These are phyloP conservation scores for Lycopodina hypogea DNA, from an alignment of 37 sponge, comb jelly and placozoan species.

Conservation along the genomic window DNA sequence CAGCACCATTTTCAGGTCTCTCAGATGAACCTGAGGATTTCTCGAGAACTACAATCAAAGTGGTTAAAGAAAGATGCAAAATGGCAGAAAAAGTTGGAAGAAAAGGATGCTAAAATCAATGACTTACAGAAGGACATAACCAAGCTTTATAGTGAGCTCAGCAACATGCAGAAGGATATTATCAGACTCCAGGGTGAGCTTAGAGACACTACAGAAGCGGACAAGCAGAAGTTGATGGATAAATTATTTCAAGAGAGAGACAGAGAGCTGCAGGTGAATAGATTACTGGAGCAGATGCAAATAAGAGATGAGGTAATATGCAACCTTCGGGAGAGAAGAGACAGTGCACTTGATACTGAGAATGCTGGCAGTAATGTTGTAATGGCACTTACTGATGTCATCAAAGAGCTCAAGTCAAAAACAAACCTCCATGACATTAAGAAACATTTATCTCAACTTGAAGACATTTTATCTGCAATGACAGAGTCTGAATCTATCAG, in stretches of 20 bases:
- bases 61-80: neutral
- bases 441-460: neutral
- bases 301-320: neutral
- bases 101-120: conserved; percentile 1
- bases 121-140: too few species aligned
- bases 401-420: neutral
- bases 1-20: conserved; percentile 12
- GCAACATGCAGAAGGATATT: too few species aligned
- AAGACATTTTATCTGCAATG: neutral
- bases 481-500: neutral
- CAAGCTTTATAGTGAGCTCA: too few species aligned
- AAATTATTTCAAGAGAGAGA: neutral
- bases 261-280: neutral
- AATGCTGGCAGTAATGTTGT: neutral
- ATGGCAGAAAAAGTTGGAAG: neutral
- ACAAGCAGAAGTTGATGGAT: neutral
- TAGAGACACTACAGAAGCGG: neutral
- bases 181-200: neutral
- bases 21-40: conserved; percentile 3
- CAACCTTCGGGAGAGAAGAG: neutral
- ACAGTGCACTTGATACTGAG: neutral
- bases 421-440: neutral
- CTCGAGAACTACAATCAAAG: neutral
- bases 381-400: neutral
- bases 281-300: neutral